Base-by-base conservation (phyloP, 2,113 vertebrate genomes). In the Rattus norvegicus region DNA sequence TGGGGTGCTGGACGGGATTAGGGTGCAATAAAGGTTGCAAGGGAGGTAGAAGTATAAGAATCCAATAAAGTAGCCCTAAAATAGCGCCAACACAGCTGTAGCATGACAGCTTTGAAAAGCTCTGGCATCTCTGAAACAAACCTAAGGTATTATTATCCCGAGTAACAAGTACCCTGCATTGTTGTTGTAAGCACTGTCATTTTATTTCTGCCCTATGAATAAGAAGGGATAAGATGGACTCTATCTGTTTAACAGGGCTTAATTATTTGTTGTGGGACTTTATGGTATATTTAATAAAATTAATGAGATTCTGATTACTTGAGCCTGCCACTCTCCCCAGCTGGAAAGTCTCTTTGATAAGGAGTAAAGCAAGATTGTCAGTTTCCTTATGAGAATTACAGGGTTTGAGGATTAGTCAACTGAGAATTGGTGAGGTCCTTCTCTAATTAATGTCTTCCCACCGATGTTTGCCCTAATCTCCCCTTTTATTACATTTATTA, bases 401-500 rank as follows among this genome's bases (percentile, higher is more conserved):
- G 93, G 95, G 97, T 93, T 95, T 95, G 96, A 97, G 96, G 96
- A 98, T 97, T 97, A 98, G 93, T 92, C 97, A 98, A 36, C 96
- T 96, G 97, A 98, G 96, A 95, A 96, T 97, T 96, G 96, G 83
- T 94, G 76, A 96, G 94, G 91, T 96, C 96, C 94, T 97, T 76
- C 94, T 97, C 97, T 98, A 98, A 98, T 98, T 98, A 98, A 97
- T 97, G 97, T 97, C 97, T 97, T 98, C 96, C 95, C 91, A 52
- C 89, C 0, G 86, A 94, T 97, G 97, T 97, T 97, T 98, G 97
- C 89, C 94, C 96, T 98, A 98, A 98, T 97, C 98, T 97, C 87
- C 91, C 94, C 95, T 97, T 98, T 98, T 97, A 98, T 98, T 98
- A 97, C 96, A 96, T 96, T 98, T 98, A 98, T 98, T 98, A 97